phyloP scores from a whole-genome alignment of 2,888 invertebrate species.

The Byasa hedistus region DNA sequence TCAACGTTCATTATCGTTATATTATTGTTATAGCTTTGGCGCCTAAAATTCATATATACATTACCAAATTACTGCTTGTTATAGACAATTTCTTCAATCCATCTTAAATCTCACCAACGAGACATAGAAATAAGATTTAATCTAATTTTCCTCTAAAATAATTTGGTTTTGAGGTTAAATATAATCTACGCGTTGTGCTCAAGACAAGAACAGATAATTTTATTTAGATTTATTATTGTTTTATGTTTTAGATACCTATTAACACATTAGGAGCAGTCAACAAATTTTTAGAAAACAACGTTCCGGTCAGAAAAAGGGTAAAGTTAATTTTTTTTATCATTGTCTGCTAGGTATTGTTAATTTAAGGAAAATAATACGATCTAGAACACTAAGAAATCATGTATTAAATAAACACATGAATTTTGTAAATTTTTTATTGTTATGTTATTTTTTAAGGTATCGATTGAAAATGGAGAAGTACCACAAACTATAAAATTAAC shows the following conservation, averaged over 20 bases:
- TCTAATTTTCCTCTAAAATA: neutral
- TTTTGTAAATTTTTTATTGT: too few relatives aligned
- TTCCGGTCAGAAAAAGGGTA: constrained; percentile 54
- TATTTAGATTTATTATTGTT: neutral
- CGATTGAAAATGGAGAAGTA: constrained; percentile 11
- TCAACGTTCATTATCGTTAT: too few relatives aligned
- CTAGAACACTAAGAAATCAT: too few relatives aligned
- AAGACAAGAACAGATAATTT: neutral
- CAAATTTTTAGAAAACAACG: constrained; percentile 80
- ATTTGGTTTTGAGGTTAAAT: neutral
- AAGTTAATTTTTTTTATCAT: neutral
- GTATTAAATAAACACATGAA: too few relatives aligned
- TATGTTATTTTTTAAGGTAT: constrained; percentile 7
- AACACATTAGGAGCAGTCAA: constrained; percentile 83
- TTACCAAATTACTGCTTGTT: neutral
- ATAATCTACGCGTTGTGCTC: neutral
- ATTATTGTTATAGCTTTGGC: neutral
- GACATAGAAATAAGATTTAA: too few relatives aligned
- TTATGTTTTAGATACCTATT: constrained; percentile 81
- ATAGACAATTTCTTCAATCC: neutral
- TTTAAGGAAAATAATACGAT: neutral
- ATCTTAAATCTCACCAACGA: too few relatives aligned
- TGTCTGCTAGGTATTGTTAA: neutral
- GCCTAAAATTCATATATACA: neutral
- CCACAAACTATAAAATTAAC: constrained; percentile 3